Evolutionary conservation across 37 sponge, comb jelly and placozoan species (phyloP), one percentile per base, ranked within the genome.

Genomic region (Eunapius fragilis): DNA sequence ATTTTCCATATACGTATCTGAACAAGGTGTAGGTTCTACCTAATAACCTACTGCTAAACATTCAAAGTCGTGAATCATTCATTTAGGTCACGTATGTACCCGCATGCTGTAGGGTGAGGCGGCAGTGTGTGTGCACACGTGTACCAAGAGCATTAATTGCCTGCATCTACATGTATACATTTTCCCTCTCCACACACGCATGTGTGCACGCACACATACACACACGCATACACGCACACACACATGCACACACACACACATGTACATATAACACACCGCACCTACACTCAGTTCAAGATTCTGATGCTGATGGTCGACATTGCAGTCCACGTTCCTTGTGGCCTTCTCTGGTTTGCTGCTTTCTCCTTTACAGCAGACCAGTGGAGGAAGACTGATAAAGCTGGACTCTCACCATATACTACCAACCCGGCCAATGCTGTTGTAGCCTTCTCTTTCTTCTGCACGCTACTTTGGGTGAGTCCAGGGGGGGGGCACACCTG

Each of bases 401-500:
- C 38, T 30, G 50, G 6, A 41, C 6, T 28, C 22, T 14, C 10
- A 30, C 25, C 69, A 37, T 19, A 80, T 33, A 0, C 0, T 0
- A 12, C 6, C 45, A 74, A 71, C 37, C 84, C 89, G 68, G 84
- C 82, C 36, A 84, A 90, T 14, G 74, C 93, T 69, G 90, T 91
- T 3, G 80, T 95, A 17, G 88, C 94, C 37, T 96, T 96, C 80
- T 91, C 96, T 1, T 91, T 96, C 87, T 96, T 96, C 89, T 85
- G 85, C 28, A 86, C 91, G 22, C n/a, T 93, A 2, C 11, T 86
- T 14, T 96, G 91, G 89, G 94, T 88, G 27, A 72, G 88, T 38
- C 28, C 27, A 6, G 41, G 6, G 6, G 41, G 41, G 41, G 41
- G 41, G 41, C 41, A 9, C 6, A 41, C 6, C 41, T 9, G 41